Evolutionary conservation across 2,113 vertebrate genomes (phyloP).

Genomic region (Genyomyrus donnyi): DNA sequence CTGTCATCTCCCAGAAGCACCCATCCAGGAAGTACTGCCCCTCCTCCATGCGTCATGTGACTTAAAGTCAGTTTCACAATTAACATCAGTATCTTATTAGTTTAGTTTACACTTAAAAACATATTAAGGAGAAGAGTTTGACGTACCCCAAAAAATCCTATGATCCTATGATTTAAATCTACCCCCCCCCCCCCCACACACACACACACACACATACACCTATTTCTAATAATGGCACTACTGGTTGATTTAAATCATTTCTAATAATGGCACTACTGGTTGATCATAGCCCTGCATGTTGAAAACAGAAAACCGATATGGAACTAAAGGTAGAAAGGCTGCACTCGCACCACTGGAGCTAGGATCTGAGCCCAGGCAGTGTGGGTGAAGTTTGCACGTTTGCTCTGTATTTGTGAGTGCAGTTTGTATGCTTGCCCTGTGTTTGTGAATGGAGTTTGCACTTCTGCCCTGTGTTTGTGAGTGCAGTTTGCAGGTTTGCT

Average conservation of each 20-base stretch:
- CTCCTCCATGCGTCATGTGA: neutral
- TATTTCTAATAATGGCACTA: too few relatives aligned
- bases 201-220: too few relatives aligned
- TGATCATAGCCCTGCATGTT: neutral
- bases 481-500: too few relatives aligned
- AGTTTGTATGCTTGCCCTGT: too few relatives aligned
- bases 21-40: neutral
- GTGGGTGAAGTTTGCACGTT: neutral
- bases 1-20: neutral
- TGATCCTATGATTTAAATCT: neutral
- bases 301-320: neutral
- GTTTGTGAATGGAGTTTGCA: too few relatives aligned
- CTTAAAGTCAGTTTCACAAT: neutral
- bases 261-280: too few relatives aligned
- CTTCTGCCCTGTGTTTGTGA: neutral
- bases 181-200: too few relatives aligned
- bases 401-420: too few relatives aligned
- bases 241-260: too few relatives aligned
- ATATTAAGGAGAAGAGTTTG: neutral
- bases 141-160: neutral
- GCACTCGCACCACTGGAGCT: neutral
- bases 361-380: neutral
- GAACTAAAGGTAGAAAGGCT: neutral
- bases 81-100: neutral
- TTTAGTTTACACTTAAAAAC: neutral